Evolutionary conservation across 1,140 invertebrate genomes (phyloP), one percentile per base, ranked within the genome.

Genomic region (Zophobas atratus): DNA sequence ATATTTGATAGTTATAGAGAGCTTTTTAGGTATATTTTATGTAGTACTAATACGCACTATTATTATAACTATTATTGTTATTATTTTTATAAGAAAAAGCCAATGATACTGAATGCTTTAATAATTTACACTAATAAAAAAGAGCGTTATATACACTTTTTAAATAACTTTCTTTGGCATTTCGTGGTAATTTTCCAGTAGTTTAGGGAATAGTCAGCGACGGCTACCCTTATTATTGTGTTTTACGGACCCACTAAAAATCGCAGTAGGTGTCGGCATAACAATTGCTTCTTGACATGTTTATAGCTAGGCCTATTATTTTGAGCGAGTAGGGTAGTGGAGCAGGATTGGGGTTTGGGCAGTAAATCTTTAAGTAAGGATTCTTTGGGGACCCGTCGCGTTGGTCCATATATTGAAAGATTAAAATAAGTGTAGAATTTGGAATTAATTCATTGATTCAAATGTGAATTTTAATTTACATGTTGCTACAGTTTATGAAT

Each of bases 271-370:
- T 73, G 49, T 55, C 49, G 36, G 55, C 56, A 38, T 56, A 73
- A 73, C 71, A 73, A 73, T 73, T 39, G 71, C 49, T 38, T 73
- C 36, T 35, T 53, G 71, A 73, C 71, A 73, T 73, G 71, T 73
- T 73, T 73, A 73, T 73, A 39, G 71, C 71, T 35, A 35, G 55
- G 33, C 36, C 71, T 56, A 73, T 73, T 73, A 73, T 73, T 55
- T 73, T 53, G 48, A 73, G 71, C 32, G 49, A 73, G 71, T 73
- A 73, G 71, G 71, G 71, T 73, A 36, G 71, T 73, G 55, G 49
- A 72, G 60, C 60, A 41, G 43, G 55, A 34, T 36, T 57, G 34
- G 55, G 32, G 55, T 8, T 2, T 2, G 43, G 39, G 60, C 43
- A 67, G 39, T 67, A 67, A 67, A 67, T 67, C 43, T 67, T 67